phyloP scores from a whole-genome alignment of 64 coral and sea anemone species.

The Hydrozoanthus tunicans region DNA sequence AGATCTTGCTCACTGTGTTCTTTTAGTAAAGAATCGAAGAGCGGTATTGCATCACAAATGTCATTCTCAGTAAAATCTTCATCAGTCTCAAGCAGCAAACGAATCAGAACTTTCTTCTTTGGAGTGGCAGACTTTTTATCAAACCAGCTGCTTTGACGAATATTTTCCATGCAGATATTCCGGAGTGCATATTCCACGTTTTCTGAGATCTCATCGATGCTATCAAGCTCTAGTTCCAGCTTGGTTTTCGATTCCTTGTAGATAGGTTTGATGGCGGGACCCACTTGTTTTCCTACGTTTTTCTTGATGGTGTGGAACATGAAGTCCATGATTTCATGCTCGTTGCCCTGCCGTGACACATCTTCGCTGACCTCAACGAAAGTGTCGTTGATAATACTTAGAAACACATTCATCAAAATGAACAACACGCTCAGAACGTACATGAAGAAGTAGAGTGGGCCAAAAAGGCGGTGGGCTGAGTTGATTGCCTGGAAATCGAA shows the following conservation, averaged over 20 bases:
- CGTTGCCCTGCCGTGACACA: conserved; percentile 71
- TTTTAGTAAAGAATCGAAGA: conserved; percentile 83
- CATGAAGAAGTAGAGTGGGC: conserved; percentile 74
- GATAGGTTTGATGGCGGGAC: conserved; percentile 83
- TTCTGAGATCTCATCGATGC: conserved; percentile 94
- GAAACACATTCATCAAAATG: conserved; percentile 86
- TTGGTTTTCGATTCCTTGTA: conserved; percentile 89
- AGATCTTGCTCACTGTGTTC: conserved; percentile 75
- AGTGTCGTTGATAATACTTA: conserved; percentile 81
- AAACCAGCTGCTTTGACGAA: conserved; percentile 92
- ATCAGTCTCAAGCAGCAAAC: conserved; percentile 78
- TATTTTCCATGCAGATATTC: conserved; percentile 92
- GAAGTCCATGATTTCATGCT: conserved; percentile 84
- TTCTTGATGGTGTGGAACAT: conserved; percentile 90
- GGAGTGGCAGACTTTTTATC: conserved; percentile 50
- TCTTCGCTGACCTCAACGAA: conserved; percentile 70
- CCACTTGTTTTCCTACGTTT: conserved; percentile 91
- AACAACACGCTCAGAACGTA: conserved; percentile 71
- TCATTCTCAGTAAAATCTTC: conserved; percentile 90
- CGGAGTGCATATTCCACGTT: conserved; percentile 83
- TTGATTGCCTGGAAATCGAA: conserved; percentile 68
- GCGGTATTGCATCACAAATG: conserved; percentile 89
- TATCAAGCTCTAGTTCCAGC: conserved; percentile 77
- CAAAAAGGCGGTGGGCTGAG: conserved; percentile 60
- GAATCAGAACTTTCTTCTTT: conserved; percentile 81